Base-by-base conservation (phyloP, 2,888 invertebrate genomes). In the Harpalus rufipes region DNA sequence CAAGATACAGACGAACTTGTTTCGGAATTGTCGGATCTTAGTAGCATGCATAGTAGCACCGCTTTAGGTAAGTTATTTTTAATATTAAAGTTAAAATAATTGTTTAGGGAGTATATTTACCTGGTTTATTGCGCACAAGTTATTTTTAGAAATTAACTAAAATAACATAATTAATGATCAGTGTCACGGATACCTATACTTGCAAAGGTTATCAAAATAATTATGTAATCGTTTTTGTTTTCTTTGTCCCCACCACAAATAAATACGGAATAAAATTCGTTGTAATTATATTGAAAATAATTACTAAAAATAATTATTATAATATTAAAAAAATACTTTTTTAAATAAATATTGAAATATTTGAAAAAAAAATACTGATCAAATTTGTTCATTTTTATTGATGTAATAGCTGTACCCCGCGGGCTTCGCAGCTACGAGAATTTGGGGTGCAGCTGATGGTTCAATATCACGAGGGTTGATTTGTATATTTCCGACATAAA, bases 21-120 rank as follows among this genome's bases (percentile, higher is more conserved):
- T 74, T 91, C 91, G 0, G 91, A 92, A 86, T 86, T 88, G 14
- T 91, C 92, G 10, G 92, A 92, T 87, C 86, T 92, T 6, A 92
- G 92, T 86, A 92, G 92, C 85, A 91, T 92, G 90, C 92, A 92
- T 85, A 92, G 92, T 86, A 92, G 92, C 84, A 91, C 92, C 89
- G 92, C 92, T 7, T 91, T 91, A 86, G 89, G 89, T 91, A 86
- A 87, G 85, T 79, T 12, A 12, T 14, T 7, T 7, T 12, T 68
- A 39, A 68, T 32, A 32, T 65, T 12, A 10, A 39, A 16, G 44
- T 76, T 61, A 76, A 63, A n/a, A 41, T 25, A 63, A 74, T 63
- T 8, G 18, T 39, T 72, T 18, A 16, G 10, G 41, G 32, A 68
- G 7, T 74, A 41, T 14, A 41, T 18, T 74, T 74, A 74, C 72